These are phyloP conservation scores for Peromyscus nudipes DNA, from an alignment of 2,797 vertebrate species.

Conservation along the genomic window DNA sequence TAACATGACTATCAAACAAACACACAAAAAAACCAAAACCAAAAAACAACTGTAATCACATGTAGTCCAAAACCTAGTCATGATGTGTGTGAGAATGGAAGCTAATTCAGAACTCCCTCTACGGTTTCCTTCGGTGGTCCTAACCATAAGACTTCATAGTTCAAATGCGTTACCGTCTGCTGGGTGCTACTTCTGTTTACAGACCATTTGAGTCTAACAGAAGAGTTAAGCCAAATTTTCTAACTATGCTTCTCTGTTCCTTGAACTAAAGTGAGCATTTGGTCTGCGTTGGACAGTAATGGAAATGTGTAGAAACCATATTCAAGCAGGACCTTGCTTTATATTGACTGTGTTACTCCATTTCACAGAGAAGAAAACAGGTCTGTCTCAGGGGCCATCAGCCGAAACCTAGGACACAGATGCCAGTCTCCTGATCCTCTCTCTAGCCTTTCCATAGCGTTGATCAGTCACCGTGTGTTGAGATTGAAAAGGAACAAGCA, in stretches of 20 bases:
- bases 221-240: slow-evolving; percentile 9
- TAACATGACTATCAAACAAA: slow-evolving; percentile 37
- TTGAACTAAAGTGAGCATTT: slow-evolving; percentile 6
- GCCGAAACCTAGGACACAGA: not conserved
- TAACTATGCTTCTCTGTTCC: not conserved
- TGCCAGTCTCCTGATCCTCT: not conserved
- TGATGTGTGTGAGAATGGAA: not conserved
- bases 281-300: not conserved
- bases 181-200: not conserved
- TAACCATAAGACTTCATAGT: not conserved
- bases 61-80: slow-evolving; percentile 30
- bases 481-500: slow-evolving; percentile 8
- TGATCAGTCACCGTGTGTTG: not conserved
- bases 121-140: not conserved
- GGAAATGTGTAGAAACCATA: slow-evolving; percentile 34
- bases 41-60: not conserved
- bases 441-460: not conserved
- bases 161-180: not conserved
- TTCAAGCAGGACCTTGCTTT: not conserved
- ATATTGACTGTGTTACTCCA: not conserved
- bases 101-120: slow-evolving; percentile 30
- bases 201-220: not conserved
- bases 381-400: not conserved
- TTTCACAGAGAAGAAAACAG: slow-evolving; percentile 20
- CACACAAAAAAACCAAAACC: not conserved